Conservation (phyloP, 2,113 vertebrate genomes). For the Agapornis roseicollis region DNA sequence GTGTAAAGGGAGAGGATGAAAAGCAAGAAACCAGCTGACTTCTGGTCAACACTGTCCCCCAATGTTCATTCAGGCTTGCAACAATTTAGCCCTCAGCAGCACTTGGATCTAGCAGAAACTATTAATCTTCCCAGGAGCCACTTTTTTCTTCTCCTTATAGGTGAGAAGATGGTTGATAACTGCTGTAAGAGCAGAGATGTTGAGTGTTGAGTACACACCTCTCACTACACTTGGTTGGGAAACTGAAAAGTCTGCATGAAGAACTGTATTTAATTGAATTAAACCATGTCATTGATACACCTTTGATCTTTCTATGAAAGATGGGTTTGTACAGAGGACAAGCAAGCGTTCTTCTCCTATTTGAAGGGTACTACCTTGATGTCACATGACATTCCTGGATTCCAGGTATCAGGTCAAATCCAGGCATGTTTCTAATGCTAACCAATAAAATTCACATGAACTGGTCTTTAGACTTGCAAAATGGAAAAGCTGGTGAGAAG, state of each 20-base stretch:
- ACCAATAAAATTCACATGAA: neutral
- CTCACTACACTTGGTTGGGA: neutral
- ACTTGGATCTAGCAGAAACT: neutral
- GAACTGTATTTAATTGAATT: neutral
- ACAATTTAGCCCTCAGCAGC: conserved; percentile 8
- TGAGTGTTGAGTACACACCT: neutral
- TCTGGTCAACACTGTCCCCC: conserved; percentile 47
- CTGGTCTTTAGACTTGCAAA: neutral
- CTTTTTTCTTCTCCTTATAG: neutral
- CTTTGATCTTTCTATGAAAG: neutral
- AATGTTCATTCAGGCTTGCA: conserved; percentile 46
- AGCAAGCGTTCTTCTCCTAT: neutral
- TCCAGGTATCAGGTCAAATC: neutral
- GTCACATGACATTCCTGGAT: neutral
- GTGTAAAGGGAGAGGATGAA: neutral
- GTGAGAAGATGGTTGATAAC: neutral
- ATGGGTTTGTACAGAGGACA: neutral
- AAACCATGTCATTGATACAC: neutral
- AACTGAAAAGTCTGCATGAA: neutral
- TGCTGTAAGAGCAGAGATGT: neutral
- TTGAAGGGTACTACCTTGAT: neutral
- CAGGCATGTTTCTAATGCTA: neutral
- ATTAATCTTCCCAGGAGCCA: neutral
- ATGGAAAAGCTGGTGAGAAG: neutral
- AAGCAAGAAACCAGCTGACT: neutral